These are phyloP conservation scores for Mus spicilegus DNA, from an alignment of 2,113 vertebrate species.

Conservation along the genomic window DNA sequence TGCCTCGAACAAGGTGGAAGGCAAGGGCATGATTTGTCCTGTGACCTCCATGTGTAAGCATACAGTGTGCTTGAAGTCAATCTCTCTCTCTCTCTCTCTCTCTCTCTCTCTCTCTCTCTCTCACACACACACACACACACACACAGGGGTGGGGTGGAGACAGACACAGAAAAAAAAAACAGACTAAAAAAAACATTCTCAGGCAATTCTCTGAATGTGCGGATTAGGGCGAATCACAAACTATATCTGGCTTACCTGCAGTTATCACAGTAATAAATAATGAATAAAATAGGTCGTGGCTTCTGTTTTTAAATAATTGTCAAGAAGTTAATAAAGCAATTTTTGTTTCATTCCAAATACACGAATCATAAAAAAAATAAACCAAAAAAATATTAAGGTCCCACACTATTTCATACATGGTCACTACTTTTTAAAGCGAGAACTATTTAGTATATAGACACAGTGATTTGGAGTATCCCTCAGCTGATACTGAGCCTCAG, in stretches of 20 bases:
- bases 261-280: neutral
- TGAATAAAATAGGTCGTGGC: neutral
- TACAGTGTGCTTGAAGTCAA: neutral
- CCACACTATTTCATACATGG: neutral
- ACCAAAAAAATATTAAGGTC: neutral
- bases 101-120: too few species aligned
- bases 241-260: neutral
- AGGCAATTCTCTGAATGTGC: neutral
- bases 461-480: neutral
- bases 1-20: neutral
- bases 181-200: neutral
- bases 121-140: neutral
- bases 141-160: neutral
- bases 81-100: too few species aligned
- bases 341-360: neutral
- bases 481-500: neutral
- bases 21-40: neutral
- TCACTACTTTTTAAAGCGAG: neutral
- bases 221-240: neutral
- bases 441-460: neutral
- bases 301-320: neutral
- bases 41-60: neutral
- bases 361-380: neutral
- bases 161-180: neutral
- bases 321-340: neutral